A percentile compares a stretch with the other conserved stretches of the same genome.
phyloP scores from a whole-genome alignment of 2,113 vertebrate species.

The Sebastes fasciatus region DNA sequence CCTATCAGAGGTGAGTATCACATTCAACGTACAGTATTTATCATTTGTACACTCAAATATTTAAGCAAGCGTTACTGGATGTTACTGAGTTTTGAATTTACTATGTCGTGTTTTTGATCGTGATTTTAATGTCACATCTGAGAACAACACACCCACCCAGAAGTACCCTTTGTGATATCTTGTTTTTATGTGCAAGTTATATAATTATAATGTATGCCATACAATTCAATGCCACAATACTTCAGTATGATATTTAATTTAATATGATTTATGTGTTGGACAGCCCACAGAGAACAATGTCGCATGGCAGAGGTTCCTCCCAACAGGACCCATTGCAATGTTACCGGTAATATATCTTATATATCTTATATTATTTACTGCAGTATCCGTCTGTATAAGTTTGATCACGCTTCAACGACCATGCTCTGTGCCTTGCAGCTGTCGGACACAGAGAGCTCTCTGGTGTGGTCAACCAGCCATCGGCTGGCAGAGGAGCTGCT shows the following conservation, averaged over 20 bases:
- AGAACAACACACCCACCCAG: constrained; percentile 38
- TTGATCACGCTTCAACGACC: constrained; percentile 1
- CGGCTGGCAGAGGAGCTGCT: constrained; percentile 90
- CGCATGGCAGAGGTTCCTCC: constrained; percentile 98
- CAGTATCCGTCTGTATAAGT: not conserved
- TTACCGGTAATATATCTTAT: constrained; percentile 88
- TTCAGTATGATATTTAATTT: constrained; percentile 28
- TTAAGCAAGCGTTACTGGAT: not conserved
- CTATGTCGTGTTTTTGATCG: constrained; percentile 5
- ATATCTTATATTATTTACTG: constrained; percentile 4
- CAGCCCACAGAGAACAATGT: constrained; percentile 97
- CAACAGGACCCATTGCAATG: constrained; percentile 94
- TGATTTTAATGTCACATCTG: constrained; percentile 26
- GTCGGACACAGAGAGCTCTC: constrained; percentile 92
- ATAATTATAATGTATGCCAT: constrained; percentile 29
- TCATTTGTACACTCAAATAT: not conserved
- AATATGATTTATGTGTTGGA: constrained; percentile 49
- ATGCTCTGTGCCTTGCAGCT: constrained; percentile 82
- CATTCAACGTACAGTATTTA: not conserved
- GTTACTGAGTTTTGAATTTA: not conserved
- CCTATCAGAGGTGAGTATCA: constrained; percentile 87
- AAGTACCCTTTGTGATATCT: constrained; percentile 14
- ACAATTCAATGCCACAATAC: constrained; percentile 24
- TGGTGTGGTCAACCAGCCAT: constrained; percentile 98
- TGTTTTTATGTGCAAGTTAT: constrained; percentile 33